Percentiles rank a stretch among this genome's conserved stretches.
Evolutionary conservation across 1,140 invertebrate species (phyloP).

Genomic region (Conopomorpha cramerella): DNA sequence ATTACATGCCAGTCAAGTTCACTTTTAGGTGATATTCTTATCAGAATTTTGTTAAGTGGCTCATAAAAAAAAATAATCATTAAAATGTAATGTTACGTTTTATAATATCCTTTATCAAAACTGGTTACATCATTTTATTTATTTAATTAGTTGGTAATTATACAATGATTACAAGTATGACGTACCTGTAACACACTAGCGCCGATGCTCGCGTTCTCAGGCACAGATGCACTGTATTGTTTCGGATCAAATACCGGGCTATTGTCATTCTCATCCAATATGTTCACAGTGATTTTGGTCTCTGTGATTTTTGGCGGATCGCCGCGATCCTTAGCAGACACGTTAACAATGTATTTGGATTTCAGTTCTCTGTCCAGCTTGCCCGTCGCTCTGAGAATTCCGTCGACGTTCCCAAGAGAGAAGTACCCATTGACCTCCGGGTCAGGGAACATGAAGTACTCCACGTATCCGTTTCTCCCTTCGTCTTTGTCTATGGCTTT

Average conservation of each 20-base stretch:
- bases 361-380: slow-evolving; percentile 82
- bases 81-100: background rate
- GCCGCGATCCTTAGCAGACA: slow-evolving; percentile 88
- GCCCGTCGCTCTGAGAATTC: slow-evolving; percentile 80
- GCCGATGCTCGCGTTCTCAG: slow-evolving; percentile 93
- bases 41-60: too few relatives aligned
- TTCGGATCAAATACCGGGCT: slow-evolving; percentile 87
- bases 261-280: slow-evolving; percentile 94
- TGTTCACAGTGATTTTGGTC: slow-evolving; percentile 71
- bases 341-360: slow-evolving; percentile 78
- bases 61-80: too few relatives aligned
- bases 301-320: slow-evolving; percentile 78
- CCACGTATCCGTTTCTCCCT: slow-evolving; percentile 90
- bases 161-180: slow-evolving; percentile 1
- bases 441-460: slow-evolving; percentile 74
- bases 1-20: background rate
- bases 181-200: slow-evolving; percentile 83
- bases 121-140: background rate
- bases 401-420: slow-evolving; percentile 85
- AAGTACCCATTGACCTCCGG: slow-evolving; percentile 69
- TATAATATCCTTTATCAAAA: background rate
- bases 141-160: background rate
- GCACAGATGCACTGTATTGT: slow-evolving; percentile 84
- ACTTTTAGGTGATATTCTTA: too few relatives aligned
- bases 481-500: slow-evolving; percentile 92